Evolutionary conservation across 2,113 vertebrate species (phyloP).

Genomic region (human (Homo sapiens)): DNA sequence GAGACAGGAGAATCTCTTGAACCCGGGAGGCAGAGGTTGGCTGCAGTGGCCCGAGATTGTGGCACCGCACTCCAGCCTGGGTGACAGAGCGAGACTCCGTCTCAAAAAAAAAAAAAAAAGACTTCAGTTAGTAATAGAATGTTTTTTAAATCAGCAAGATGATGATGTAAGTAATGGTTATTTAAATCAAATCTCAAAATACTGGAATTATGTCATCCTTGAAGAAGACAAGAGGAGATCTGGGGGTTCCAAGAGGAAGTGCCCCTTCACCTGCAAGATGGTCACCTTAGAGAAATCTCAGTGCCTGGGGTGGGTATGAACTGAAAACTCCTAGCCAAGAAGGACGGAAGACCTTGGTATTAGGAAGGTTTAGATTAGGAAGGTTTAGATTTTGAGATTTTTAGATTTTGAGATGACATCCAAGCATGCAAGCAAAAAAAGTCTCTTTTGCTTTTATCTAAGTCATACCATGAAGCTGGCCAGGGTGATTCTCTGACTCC

Average conservation of each 20-base stretch:
- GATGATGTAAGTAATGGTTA: not conserved
- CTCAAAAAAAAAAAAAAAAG: not conserved
- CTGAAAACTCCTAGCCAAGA: not conserved
- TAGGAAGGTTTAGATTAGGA: too few relatives aligned
- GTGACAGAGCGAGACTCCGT: too few relatives aligned
- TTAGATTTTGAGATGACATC: not conserved
- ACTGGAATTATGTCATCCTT: accelerated
- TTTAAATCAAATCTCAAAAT: not conserved
- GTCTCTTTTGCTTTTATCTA: not conserved
- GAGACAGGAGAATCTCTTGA: too few relatives aligned
- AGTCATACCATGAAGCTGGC: not conserved
- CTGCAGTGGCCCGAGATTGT: too few relatives aligned
- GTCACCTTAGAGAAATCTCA: not conserved
- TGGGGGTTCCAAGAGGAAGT: not conserved
- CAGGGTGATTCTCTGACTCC: too few relatives aligned
- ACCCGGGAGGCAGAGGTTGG: too few relatives aligned
- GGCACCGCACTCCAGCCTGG: too few relatives aligned
- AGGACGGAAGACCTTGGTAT: not conserved
- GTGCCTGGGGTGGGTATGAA: not conserved
- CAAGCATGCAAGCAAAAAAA: too few relatives aligned
- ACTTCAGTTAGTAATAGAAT: not conserved
- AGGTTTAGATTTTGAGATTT: too few relatives aligned
- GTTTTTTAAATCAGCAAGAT: not conserved
- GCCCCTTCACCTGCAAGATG: accelerated
- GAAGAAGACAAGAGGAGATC: not conserved